A percentile compares a stretch with the other conserved stretches of the same genome.
Evolutionary conservation across 2,113 vertebrate genomes (phyloP).

Genomic region (Andinoacara biseriatus): DNA sequence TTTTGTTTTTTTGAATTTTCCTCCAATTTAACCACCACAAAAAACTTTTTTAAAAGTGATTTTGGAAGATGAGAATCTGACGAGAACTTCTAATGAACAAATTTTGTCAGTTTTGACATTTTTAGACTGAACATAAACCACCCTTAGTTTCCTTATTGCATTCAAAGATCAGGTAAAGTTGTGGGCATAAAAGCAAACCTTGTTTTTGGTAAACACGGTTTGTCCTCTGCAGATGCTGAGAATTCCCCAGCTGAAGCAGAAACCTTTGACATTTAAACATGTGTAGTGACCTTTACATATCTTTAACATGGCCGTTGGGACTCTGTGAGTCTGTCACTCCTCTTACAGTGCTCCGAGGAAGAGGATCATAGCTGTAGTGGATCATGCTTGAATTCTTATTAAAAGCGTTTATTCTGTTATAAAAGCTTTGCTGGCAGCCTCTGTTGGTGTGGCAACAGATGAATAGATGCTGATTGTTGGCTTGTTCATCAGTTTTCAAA

Average conservation of each 20-base stretch:
- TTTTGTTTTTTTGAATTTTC: not conserved
- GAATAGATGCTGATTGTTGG: slow-evolving; percentile 42
- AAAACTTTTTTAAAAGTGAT: not conserved
- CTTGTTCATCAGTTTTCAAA: slow-evolving; percentile 48
- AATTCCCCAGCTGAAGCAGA: slow-evolving; percentile 18
- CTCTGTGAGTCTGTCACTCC: slow-evolving; percentile 48
- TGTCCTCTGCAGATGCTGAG: slow-evolving; percentile 31
- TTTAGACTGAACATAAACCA: not conserved
- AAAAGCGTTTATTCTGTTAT: not conserved
- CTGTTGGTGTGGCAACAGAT: not conserved
- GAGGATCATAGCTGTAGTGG: not conserved
- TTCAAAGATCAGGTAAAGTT: not conserved
- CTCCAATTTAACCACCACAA: not conserved
- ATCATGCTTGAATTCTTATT: not conserved
- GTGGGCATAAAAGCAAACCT: not conserved
- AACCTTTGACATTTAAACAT: slow-evolving; percentile 53
- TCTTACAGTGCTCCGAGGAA: slow-evolving; percentile 21
- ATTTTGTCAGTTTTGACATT: not conserved
- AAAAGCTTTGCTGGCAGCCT: slow-evolving; percentile 22
- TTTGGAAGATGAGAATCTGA: not conserved
- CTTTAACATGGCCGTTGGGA: slow-evolving; percentile 26
- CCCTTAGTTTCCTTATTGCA: not conserved
- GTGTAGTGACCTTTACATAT: slow-evolving; percentile 52
- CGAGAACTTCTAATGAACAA: not conserved
- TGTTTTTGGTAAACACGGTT: slow-evolving; percentile 11